These are phyloP conservation scores for Hybos culiciformis DNA, from an alignment of 2,888 invertebrate species.

Conservation along the genomic window DNA sequence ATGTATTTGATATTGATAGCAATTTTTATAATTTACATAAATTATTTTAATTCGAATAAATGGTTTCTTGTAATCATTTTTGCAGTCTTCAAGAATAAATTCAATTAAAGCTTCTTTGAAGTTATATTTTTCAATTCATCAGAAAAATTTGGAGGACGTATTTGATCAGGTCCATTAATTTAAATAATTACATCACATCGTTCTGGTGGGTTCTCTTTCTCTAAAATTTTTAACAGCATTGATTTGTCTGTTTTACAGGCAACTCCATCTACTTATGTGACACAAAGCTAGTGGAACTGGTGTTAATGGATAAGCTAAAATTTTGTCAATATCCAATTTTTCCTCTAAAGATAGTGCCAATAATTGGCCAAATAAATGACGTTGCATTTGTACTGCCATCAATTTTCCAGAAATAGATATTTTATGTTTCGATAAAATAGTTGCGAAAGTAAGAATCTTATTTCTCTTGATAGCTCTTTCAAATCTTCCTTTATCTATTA, in stretches of 20 bases:
- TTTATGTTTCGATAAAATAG: constrained; percentile 4
- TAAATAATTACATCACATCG: no score
- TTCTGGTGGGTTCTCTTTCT: no score
- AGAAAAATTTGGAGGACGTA: no score
- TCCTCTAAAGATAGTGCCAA: constrained; percentile 18
- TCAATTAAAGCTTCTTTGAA: constrained; percentile 15
- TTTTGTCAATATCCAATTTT: constrained; percentile 14
- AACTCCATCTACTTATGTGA: constrained; percentile 19
- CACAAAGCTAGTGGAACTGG: constrained; percentile 21
- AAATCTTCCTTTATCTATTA: no score
- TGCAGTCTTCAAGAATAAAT: constrained; percentile 14
- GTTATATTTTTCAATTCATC: no score
- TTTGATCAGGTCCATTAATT: no score
- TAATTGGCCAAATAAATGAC: constrained; percentile 21
- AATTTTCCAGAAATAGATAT: constrained; percentile 17
- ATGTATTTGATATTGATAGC: no score
- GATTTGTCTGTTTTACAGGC: constrained; percentile 21
- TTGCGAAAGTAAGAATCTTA: constrained; percentile 17
- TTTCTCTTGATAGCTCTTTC: no score
- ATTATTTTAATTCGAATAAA: no score
- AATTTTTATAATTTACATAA: no score
- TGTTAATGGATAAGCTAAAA: constrained; percentile 21
- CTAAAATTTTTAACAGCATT: constrained; percentile 16
- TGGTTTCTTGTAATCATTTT: constrained; percentile 11
- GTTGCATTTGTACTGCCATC: constrained; percentile 18